Evolutionary conservation across 92 coral and sea anemone species (phyloP), one percentile per base, ranked within the genome.

Genomic region (Pocillopora meandrina): DNA sequence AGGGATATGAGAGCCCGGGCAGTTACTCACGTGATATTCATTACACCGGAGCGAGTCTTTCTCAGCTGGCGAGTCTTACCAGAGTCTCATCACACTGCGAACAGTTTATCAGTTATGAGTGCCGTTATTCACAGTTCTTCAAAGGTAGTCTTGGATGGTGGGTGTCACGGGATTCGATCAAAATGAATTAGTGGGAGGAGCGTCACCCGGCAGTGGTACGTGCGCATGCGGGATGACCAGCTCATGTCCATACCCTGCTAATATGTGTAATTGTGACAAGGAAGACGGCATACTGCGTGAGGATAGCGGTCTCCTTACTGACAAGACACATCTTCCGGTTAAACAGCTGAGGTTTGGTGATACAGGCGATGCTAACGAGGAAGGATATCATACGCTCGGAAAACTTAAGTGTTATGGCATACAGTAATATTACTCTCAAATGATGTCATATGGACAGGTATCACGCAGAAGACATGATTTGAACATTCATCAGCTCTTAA

Each of bases 211-310:
- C 4, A 83, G 87, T 56, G 74, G 74, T 23, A 86, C 86, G 83
- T 90, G 92, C 90, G 90, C 90, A 81, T 90, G 92, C 78, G 90
- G 90, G 80, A 86, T 85, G 87, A 90, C 92, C 59, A 81, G 23
- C 65, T 75, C 80, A 18, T 76, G 80, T 1, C 56, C 35, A 18
- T 0, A 61, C 33, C 64, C 80, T 9, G 21, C 17, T 52, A 0
- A n/a, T n/a, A 2, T 2, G 49, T 72, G 76, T 72, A 74, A 57
- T 52, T 70, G 74, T 9, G 56, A 70, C 42, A 8, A 2, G 6
- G 5, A 42, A 71, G 90, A 74, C 65, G 5, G 15, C 5, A 61
- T 36, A 23, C 77, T 86, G 87, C 86, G 80, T 23, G 84, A 81
- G 65, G 90, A 86, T 71, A 62, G 89, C 72, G 87, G 90, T 56